phyloP scores from a whole-genome alignment of 2,113 vertebrate genomes.

The Oreochromis spilurus region DNA sequence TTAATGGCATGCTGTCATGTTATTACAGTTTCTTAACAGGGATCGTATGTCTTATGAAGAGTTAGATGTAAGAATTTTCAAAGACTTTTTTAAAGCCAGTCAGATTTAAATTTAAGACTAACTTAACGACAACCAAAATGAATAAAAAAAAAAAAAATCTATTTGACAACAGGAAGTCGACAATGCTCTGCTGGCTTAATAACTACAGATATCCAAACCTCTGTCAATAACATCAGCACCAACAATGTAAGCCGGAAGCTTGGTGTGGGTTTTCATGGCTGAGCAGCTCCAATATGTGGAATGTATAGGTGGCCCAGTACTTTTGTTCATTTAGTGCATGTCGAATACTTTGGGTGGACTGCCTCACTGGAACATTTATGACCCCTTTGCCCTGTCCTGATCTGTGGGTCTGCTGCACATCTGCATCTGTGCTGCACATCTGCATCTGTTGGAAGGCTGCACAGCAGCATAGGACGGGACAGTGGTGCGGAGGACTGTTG shows the following conservation, averaged over 20 bases:
- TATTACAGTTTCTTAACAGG: neutral
- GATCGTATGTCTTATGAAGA: neutral
- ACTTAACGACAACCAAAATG: neutral
- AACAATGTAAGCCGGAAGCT: too few relatives aligned
- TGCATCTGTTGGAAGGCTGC: neutral
- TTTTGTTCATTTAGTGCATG: too few relatives aligned
- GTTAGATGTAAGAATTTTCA: neutral
- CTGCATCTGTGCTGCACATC: neutral
- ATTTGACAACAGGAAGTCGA: neutral
- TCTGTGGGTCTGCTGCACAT: too few relatives aligned
- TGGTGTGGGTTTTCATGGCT: too few relatives aligned
- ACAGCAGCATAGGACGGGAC: neutral
- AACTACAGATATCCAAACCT: neutral
- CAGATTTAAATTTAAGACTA: neutral
- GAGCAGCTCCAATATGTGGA: too few relatives aligned
- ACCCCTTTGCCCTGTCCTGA: neutral
- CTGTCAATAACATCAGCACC: too few relatives aligned
- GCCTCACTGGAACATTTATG: neutral
- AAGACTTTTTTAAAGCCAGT: neutral
- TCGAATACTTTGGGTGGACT: too few relatives aligned
- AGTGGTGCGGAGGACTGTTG: neutral
- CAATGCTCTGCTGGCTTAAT: neutral
- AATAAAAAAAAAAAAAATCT: fast-evolving
- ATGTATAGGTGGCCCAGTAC: too few relatives aligned
- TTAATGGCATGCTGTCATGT: neutral